Conservation (phyloP, 2,888 invertebrate genomes). For the Germaria angustata region DNA sequence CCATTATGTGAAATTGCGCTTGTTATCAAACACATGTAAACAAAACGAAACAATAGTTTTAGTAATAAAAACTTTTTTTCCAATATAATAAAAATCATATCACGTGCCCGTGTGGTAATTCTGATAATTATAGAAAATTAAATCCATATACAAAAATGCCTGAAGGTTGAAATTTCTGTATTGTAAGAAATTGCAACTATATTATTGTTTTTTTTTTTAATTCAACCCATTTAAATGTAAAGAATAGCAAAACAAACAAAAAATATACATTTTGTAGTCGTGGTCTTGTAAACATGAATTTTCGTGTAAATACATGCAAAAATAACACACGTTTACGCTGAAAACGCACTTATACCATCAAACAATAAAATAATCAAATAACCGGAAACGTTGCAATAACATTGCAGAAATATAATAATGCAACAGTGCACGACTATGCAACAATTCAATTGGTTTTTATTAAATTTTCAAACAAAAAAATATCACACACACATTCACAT, state of each 20-base stretch:
- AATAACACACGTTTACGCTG: neutral
- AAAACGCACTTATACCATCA: neutral
- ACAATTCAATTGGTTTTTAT: slow-evolving; percentile 40
- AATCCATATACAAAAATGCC: no score
- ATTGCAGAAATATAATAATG: slow-evolving; percentile 11
- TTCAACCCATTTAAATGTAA: no score
- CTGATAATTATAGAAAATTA: no score
- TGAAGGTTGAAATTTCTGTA: no score
- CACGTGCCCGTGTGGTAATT: no score
- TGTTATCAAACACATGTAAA: no score
- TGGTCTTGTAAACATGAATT: slow-evolving; percentile 52
- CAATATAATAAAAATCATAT: no score
- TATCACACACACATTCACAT: neutral
- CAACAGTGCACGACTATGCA: slow-evolving; percentile 30
- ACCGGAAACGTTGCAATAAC: slow-evolving; percentile 2
- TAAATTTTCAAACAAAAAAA: slow-evolving; percentile 23
- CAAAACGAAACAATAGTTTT: no score
- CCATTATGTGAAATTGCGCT: no score
- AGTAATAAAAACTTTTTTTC: no score
- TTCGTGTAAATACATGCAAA: slow-evolving; percentile 39
- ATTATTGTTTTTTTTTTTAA: no score
- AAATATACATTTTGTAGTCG: slow-evolving; percentile 26
- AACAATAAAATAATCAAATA: neutral
- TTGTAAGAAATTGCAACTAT: no score
- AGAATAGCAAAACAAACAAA: slow-evolving; percentile 3